Evolutionary conservation across 2,888 invertebrate species (phyloP), one percentile per base, ranked within the genome.

Genomic region (Schizaphis graminum): DNA sequence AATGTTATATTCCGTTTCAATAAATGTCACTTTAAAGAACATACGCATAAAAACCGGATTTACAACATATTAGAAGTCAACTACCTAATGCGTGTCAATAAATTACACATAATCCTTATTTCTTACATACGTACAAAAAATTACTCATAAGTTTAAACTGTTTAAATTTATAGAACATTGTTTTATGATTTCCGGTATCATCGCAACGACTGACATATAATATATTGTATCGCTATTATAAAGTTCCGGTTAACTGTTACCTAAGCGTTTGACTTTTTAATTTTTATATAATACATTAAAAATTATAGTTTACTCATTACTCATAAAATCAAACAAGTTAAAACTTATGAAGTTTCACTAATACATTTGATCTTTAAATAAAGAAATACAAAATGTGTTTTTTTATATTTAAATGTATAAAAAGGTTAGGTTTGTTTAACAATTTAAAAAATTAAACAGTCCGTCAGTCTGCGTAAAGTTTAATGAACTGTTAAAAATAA

Each of bases 21-120:
- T 61, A 35, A 87, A 92, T 87, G 35, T 57, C 47, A 67, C 87
- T 87, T 87, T 35, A 92, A 87, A n/a, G 47, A 67, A 91, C 5
- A 4, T 28, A 28, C 41, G 28, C 24, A 53, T 53, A 67, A 41
- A 88, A 92, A 92, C 92, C 92, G 92, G 92, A 92, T 88, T 87
- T 47, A 21, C 87, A 0, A 13, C 44, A 47, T 57, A 21, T 53
- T 16, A 91, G 86, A 10, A 91, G 41, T 86, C 57, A n/a, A n/a
- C 77, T 91, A 41, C 85, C 91, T 85, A 56, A 67, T 67, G 87
- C 41, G 28, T 67, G 26, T 49, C 28, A 53, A 84, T 84, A 91
- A 35, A 84, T 88, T 67, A 16, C 26, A 24, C 26, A 91, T 86
- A 61, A 57, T 53, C 10, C 44, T 10, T 24, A 61, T 5, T 53